Conservation (phyloP, 2,797 vertebrate genomes). For the Pseudochirops corinnae region DNA sequence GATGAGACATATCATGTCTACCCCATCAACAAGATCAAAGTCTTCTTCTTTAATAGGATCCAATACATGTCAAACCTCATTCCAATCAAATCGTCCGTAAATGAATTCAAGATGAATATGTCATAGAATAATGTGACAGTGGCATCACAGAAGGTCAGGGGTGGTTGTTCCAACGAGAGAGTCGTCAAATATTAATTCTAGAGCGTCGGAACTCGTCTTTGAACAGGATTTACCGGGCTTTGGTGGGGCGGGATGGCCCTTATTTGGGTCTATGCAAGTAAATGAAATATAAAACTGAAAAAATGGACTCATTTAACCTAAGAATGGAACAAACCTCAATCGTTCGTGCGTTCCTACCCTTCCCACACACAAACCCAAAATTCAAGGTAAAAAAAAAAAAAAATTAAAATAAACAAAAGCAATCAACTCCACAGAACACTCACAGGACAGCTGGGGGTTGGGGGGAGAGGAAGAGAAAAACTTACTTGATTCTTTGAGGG, state of each 20-base stretch:
- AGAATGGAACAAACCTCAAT: constrained; percentile 27
- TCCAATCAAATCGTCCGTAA: constrained; percentile 89
- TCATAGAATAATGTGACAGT: constrained; percentile 91
- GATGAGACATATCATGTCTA: constrained; percentile 90
- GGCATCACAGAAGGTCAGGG: constrained; percentile 89
- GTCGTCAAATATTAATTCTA: constrained; percentile 90
- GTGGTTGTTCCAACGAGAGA: constrained; percentile 88
- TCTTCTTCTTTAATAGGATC: constrained; percentile 88
- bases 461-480: constrained; percentile 56
- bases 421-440: constrained; percentile 19
- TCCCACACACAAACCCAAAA: background rate
- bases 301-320: background rate
- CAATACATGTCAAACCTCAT: constrained; percentile 88
- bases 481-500: constrained; percentile 87
- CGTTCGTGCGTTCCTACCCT: background rate
- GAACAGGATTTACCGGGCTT: constrained; percentile 85
- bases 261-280: constrained; percentile 85
- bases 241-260: constrained; percentile 80
- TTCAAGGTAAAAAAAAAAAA: background rate
- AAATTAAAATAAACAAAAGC: background rate
- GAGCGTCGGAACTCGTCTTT: constrained; percentile 86
- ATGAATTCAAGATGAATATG: constrained; percentile 90
- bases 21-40: constrained; percentile 90
- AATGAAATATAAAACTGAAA: constrained; percentile 76
- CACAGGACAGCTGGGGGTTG: background rate